A percentile compares a stretch with the other conserved stretches of the same genome.
Evolutionary conservation across 2,888 invertebrate genomes (phyloP).

Genomic region (Marasmarcha lunaedactyla): DNA sequence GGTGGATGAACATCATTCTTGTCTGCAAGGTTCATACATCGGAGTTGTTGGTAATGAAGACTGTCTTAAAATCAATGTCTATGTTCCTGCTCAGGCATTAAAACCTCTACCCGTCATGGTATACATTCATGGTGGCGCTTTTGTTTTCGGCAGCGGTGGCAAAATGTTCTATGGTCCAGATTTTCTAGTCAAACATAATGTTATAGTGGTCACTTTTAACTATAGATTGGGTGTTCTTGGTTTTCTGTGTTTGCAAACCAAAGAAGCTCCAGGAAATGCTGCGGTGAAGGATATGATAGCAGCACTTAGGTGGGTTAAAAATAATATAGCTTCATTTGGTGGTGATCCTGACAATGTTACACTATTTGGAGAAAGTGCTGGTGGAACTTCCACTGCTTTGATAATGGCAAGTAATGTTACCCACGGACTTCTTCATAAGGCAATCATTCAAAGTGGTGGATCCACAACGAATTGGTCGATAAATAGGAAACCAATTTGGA

Average conservation of each 20-base stretch:
- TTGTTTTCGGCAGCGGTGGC: slow-evolving; percentile 45
- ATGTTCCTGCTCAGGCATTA: slow-evolving; percentile 23
- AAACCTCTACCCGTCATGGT: slow-evolving; percentile 50
- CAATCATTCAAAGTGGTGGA: slow-evolving; percentile 51
- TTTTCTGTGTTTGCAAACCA: slow-evolving; percentile 46
- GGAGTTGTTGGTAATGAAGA: slow-evolving; percentile 43
- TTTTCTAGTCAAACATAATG: slow-evolving; percentile 41
- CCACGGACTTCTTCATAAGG: slow-evolving; percentile 42
- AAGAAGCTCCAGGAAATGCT: slow-evolving; percentile 56
- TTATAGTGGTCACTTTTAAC: slow-evolving; percentile 52
- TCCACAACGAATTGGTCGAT: slow-evolving; percentile 46
- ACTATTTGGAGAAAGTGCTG: slow-evolving; percentile 57
- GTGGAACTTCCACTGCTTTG: slow-evolving; percentile 38
- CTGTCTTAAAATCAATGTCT: slow-evolving; percentile 49
- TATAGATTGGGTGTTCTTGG: slow-evolving; percentile 52
- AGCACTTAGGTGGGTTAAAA: slow-evolving; percentile 53
- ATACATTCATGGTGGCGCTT: slow-evolving; percentile 54
- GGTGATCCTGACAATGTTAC: slow-evolving; percentile 55
- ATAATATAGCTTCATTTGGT: slow-evolving; percentile 52
- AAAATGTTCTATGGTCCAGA: slow-evolving; percentile 46
- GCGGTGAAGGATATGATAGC: slow-evolving; percentile 55
- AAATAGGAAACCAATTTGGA: slow-evolving; percentile 41
- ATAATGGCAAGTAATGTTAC: slow-evolving; percentile 37
- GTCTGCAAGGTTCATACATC: slow-evolving; percentile 31
- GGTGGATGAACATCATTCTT: slow-evolving; percentile 35